Percentiles rank a stretch among this genome's conserved stretches.
These are phyloP conservation scores for Tachycineta bicolor DNA, from an alignment of 2,113 vertebrate species.

Conservation along the genomic window DNA sequence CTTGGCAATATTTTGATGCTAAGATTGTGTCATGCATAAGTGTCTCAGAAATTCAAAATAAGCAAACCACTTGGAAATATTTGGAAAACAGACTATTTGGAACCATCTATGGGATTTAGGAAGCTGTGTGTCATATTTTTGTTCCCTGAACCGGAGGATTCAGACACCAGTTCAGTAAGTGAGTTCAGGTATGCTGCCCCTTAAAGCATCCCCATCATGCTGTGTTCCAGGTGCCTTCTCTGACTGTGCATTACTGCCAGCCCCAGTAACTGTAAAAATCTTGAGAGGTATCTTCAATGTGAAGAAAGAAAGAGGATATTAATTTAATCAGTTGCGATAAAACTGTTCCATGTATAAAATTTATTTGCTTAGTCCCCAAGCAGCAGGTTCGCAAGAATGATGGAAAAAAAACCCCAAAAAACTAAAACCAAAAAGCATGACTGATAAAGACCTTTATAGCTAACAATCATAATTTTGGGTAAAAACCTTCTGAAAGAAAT, in stretches of 20 bases:
- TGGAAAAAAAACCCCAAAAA: too few relatives aligned
- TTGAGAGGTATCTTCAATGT: neutral
- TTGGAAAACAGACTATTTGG: neutral
- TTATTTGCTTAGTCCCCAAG: neutral
- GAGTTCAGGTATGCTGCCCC: neutral
- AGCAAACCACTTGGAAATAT: neutral
- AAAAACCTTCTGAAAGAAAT: neutral
- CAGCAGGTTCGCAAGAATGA: neutral
- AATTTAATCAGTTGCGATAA: neutral
- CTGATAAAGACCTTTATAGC: neutral
- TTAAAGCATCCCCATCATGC: neutral
- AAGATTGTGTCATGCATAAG: neutral
- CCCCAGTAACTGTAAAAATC: neutral
- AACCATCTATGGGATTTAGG: neutral
- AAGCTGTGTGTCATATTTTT: neutral
- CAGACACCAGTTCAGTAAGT: neutral
- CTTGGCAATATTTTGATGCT: constrained; percentile 13
- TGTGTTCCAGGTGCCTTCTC: neutral
- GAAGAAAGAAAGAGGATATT: neutral
- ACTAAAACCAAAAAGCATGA: neutral
- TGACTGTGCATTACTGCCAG: neutral
- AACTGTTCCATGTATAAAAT: neutral
- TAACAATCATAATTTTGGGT: neutral
- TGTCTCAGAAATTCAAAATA: constrained; percentile 16
- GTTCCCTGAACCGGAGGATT: neutral